Conservation (phyloP, 2,113 vertebrate species). For the Colius striatus region DNA sequence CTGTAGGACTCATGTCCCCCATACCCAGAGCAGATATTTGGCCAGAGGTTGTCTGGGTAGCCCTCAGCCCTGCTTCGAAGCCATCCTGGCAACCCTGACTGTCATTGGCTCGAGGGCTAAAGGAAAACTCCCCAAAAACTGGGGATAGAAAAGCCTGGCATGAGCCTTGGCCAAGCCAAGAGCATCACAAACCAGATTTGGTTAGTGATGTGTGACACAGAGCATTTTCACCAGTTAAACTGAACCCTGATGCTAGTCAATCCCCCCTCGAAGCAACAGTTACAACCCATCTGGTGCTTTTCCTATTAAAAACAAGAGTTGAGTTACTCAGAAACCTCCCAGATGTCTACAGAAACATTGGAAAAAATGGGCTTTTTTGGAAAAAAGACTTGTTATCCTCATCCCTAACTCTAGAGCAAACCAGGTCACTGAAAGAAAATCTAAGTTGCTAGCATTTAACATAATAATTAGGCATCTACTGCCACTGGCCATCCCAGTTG, state of each 20-base stretch:
- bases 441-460: constrained; percentile 1
- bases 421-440: neutral
- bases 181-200: neutral
- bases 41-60: neutral
- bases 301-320: neutral
- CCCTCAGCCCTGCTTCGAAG: neutral
- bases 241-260: neutral
- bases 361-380: neutral
- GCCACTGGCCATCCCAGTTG: neutral
- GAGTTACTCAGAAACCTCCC: neutral
- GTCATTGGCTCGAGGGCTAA: neutral
- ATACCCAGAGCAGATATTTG: neutral
- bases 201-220: neutral
- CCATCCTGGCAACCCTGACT: neutral
- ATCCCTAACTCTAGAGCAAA: neutral
- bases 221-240: neutral
- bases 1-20: neutral
- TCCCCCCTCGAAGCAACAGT: neutral
- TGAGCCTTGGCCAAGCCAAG: neutral
- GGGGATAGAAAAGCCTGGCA: neutral
- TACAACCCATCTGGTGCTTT: neutral
- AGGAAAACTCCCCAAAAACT: neutral
- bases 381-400: neutral
- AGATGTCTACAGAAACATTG: neutral
- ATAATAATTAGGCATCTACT: neutral